phyloP scores from a whole-genome alignment of 2,113 vertebrate species.

The Alces alces region DNA sequence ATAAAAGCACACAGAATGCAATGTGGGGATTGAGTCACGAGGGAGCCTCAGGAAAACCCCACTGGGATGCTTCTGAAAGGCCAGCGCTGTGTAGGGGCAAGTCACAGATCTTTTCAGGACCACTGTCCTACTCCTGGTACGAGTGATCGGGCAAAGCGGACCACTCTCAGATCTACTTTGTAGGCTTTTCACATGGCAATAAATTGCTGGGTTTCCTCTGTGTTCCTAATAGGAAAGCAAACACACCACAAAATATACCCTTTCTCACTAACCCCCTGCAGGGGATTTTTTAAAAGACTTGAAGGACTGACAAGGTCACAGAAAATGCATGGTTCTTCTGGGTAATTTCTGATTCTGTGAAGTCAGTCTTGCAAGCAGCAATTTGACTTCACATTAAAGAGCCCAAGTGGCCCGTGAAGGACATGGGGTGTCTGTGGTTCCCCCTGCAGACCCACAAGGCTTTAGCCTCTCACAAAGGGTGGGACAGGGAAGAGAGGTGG shows the following conservation, averaged over 20 bases:
- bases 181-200: background rate
- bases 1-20: background rate
- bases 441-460: background rate
- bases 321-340: background rate
- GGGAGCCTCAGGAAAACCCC: background rate
- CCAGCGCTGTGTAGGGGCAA: background rate
- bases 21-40: background rate
- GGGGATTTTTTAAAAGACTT: background rate
- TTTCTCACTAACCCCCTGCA: background rate
- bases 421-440: background rate
- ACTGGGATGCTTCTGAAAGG: background rate
- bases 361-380: constrained; percentile 1
- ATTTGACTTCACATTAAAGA: background rate
- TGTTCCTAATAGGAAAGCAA: constrained; percentile 32
- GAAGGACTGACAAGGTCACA: constrained; percentile 45
- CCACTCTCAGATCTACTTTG: background rate
- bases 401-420: background rate
- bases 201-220: constrained; percentile 21
- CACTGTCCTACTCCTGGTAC: background rate
- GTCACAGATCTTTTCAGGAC: background rate
- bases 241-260: background rate
- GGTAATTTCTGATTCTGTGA: constrained; percentile 27
- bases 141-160: background rate
- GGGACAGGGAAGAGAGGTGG: background rate
- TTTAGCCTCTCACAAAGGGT: background rate